Base-by-base conservation (phyloP, 2,888 invertebrate genomes). In the Pammene aurita region DNA sequence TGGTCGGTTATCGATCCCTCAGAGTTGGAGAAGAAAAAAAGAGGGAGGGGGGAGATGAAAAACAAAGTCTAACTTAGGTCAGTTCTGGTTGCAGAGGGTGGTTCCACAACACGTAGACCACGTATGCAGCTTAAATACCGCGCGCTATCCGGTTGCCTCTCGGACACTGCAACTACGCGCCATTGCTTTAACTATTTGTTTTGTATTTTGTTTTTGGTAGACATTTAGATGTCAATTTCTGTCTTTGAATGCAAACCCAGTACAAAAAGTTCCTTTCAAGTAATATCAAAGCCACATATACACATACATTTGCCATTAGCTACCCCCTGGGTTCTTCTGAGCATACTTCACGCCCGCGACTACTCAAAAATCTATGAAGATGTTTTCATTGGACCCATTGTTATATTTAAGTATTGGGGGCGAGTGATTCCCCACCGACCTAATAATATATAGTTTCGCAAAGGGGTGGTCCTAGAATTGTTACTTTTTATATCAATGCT, bases 351-450 rank as follows among this genome's bases (percentile, higher is more conserved):
- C 63, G 38, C 57, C 57, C 52, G 38, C 52, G 52, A 63, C 50
- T 81, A 78, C 79, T 80, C 76, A 76, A 76, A 78, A 81, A 76
- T 75, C 78, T 81, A 86, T 84, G 83, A 83, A 86, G 83, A 84
- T 79, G 78, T 84, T 84, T 84, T 81, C 82, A 83, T 78, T 78
- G 73, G 71, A 72, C 74, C 76, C 76, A 85, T 88, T 88, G 86
- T 86, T 67, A 71, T 67, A 72, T 70, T 84, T 82, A 87, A 78
- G 81, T 85, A 86, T 84, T 74, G 84, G 79, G 79, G 86, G 85
- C 85, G 82, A 85, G 76, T 80, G 56, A 50, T 41, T 38, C 26
- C 13, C 52, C 42, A 62, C 34, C 48, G 48, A 56, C 16, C 50
- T n/a, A 48, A 41, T 50, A 14, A 60, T 44, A 34, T 41, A 55